phyloP scores from a whole-genome alignment of 2,113 vertebrate genomes.

The Heterochromis multidens region DNA sequence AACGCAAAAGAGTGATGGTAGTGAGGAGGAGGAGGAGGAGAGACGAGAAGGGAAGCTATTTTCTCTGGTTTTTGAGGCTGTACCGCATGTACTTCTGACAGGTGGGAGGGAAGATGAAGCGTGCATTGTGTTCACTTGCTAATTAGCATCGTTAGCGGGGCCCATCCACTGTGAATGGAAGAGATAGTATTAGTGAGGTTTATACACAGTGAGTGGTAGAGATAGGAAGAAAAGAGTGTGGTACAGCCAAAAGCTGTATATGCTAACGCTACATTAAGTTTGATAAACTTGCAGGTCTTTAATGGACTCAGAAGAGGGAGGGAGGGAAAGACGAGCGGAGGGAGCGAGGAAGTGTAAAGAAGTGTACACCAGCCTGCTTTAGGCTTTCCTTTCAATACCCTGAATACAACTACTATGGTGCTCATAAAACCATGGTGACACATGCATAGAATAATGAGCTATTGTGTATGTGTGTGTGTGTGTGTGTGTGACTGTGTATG shows the following conservation, averaged over 20 bases:
- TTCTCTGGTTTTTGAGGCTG: constrained; percentile 63
- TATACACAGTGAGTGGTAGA: constrained; percentile 57
- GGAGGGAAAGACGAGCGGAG: not conserved
- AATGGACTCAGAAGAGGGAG: constrained; percentile 54
- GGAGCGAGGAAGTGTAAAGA: constrained; percentile 29
- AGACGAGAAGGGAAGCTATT: constrained; percentile 65
- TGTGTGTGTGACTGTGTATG: constrained; percentile 23
- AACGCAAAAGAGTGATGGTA: constrained; percentile 32
- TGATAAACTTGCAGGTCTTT: constrained; percentile 71
- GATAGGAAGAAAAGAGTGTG: constrained; percentile 44
- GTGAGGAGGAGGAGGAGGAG: constrained; percentile 20
- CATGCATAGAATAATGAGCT: constrained; percentile 54
- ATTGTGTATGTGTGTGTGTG: constrained; percentile 27
- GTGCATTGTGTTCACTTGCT: constrained; percentile 71
- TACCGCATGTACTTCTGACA: constrained; percentile 63
- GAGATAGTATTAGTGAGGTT: constrained; percentile 63
- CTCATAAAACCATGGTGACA: constrained; percentile 57
- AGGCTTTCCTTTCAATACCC: constrained; percentile 47
- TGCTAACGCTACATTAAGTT: constrained; percentile 61
- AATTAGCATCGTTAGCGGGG: constrained; percentile 76
- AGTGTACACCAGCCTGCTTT: constrained; percentile 42
- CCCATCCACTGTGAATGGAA: constrained; percentile 62
- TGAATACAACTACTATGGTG: constrained; percentile 34
- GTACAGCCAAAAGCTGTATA: constrained; percentile 42
- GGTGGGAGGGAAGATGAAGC: constrained; percentile 75